Evolutionary conservation across 92 coral and sea anemone species (phyloP).

Genomic region (Zoanthus sociatus): DNA sequence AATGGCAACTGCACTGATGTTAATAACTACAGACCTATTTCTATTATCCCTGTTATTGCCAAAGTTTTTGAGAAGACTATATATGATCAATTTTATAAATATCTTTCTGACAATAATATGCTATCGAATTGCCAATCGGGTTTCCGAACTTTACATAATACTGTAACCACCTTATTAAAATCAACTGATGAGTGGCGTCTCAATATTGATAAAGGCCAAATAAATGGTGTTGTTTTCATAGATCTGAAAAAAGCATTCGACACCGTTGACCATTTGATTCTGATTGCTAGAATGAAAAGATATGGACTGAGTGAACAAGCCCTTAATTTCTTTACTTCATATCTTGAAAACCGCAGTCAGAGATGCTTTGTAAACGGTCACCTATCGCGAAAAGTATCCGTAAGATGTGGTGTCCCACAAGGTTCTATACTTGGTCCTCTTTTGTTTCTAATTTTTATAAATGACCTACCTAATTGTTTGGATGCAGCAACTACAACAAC

Average conservation of each 20-base stretch:
- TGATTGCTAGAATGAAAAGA: neutral
- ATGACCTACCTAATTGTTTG: slow-evolving; percentile 12
- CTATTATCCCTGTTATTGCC: slow-evolving; percentile 15
- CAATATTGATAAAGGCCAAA: slow-evolving; percentile 35
- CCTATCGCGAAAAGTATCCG: neutral
- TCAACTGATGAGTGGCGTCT: slow-evolving; percentile 31
- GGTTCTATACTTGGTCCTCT: slow-evolving; percentile 17
- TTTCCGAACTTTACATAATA: slow-evolving; percentile 19
- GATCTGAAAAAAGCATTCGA: slow-evolving; percentile 31
- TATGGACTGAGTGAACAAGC: slow-evolving; percentile 10
- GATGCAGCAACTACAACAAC: neutral
- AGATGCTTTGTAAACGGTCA: slow-evolving; percentile 23
- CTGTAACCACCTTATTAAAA: slow-evolving; percentile 32
- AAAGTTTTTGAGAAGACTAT: slow-evolving; percentile 32
- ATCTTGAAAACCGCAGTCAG: slow-evolving; percentile 21
- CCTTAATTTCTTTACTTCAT: slow-evolving; percentile 10
- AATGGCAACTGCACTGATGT: neutral
- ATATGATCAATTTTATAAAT: slow-evolving; percentile 25
- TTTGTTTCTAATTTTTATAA: slow-evolving; percentile 28
- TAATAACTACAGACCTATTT: slow-evolving; percentile 13
- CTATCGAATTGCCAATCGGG: slow-evolving; percentile 31
- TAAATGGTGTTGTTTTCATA: slow-evolving; percentile 33
- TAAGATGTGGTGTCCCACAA: slow-evolving; percentile 31
- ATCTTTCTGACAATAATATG: slow-evolving; percentile 26
- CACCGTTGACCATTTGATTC: slow-evolving; percentile 12